Evolutionary conservation across 2,888 invertebrate genomes (phyloP).

Genomic region (Aethes cnicana): DNA sequence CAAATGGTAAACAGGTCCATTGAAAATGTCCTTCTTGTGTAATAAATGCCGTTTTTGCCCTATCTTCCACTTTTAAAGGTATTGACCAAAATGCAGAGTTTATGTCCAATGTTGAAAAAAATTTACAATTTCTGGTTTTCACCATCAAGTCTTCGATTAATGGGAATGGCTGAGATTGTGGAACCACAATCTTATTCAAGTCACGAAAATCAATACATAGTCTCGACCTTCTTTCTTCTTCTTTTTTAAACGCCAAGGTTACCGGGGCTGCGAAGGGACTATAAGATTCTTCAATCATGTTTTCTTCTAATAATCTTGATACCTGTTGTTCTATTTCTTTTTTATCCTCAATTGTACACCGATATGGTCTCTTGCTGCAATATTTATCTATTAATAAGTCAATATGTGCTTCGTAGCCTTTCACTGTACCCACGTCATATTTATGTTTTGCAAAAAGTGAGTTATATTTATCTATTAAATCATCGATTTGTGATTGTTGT

Average conservation of each 20-base stretch:
- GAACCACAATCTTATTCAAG: constrained; percentile 40
- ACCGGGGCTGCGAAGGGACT: constrained; percentile 39
- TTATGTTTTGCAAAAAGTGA: constrained; percentile 35
- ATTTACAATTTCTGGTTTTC: constrained; percentile 41
- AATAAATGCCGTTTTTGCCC: constrained; percentile 40
- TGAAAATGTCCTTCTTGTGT: constrained; percentile 43
- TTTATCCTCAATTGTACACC: constrained; percentile 35
- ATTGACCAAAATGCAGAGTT: constrained; percentile 52
- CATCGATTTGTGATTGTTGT: constrained; percentile 19
- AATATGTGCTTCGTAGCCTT: constrained; percentile 25
- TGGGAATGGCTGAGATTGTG: constrained; percentile 43
- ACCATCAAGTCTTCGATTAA: constrained; percentile 41
- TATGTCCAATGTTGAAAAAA: constrained; percentile 42
- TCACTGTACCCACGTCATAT: constrained; percentile 32
- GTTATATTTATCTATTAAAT: constrained; percentile 8
- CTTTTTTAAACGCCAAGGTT: constrained; percentile 36
- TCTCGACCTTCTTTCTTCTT: constrained; percentile 39
- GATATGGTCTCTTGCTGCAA: constrained; percentile 35
- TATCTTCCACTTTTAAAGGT: constrained; percentile 41
- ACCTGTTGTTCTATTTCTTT: constrained; percentile 35
- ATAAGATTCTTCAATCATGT: constrained; percentile 36
- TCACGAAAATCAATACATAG: constrained; percentile 45
- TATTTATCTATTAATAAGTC: constrained; percentile 22
- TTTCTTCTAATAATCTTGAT: constrained; percentile 31
- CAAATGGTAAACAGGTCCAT: constrained; percentile 51